Base-by-base conservation (phyloP, 2,888 invertebrate species). In the Peribatodes rhomboidaria region DNA sequence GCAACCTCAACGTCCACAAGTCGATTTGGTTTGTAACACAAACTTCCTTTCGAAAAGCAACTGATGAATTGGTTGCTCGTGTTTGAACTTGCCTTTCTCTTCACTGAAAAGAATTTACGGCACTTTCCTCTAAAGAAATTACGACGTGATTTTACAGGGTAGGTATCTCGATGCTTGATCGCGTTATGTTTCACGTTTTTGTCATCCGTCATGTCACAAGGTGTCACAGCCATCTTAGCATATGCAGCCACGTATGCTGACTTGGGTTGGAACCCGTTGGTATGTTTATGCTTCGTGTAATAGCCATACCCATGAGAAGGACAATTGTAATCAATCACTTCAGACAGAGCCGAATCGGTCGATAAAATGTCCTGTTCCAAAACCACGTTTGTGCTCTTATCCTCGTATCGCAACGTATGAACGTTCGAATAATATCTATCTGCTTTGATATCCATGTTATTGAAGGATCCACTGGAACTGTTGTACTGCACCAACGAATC, bases 391-490 rank as follows among this genome's bases (percentile, higher is more conserved):
- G 87, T 90, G 69, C 39, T 85, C 73, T 88, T 90, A 67, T 89
- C 87, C 70, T 89, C 84, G 71, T 79, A 89, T 67, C 85, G 79
- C 60, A 89, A 62, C 8, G 86, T 88, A 60, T 83, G 86, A 50
- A 79, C 66, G 49, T 84, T 79, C 27, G 78, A 76, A 50, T 76
- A 81, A 57, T 80, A 83, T 47, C 80, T 84, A 9, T 78, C 81
- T 57, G 77, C 74, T 65, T 84, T 85, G 14, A 73, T 67, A 50
- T 82, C 73, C 33, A 70, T 70, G 20, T 77, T 76, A 62, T 88
- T 82, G 67, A 83, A 84, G 14, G 83, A 85, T 11, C 75, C 75
- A 65, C 83, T 87, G 1, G 87, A 90, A 37, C 71, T 71, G 72
- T 84, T 86, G 7, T 80, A 76, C 50, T 78, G 79, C 27, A 79